Percentiles rank a stretch among this genome's conserved stretches.
These are phyloP conservation scores for Empidonax traillii DNA, from an alignment of 2,113 vertebrate genomes.

Conservation along the genomic window DNA sequence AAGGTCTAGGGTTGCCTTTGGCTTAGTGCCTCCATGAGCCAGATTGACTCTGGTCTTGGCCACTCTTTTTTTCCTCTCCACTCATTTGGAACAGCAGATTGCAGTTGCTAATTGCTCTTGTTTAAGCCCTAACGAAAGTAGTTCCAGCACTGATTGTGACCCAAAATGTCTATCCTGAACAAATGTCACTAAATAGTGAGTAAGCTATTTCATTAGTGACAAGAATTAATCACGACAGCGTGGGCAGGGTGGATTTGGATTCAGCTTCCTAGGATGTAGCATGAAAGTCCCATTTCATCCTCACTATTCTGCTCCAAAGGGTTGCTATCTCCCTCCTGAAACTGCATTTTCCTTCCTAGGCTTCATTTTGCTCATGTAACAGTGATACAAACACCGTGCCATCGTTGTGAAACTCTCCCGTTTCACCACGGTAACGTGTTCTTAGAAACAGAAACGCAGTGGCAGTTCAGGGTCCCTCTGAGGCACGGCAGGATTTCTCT, in stretches of 20 bases:
- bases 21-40: not conserved
- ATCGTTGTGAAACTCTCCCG: not conserved
- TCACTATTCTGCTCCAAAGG: not conserved
- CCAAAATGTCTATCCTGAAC: not conserved
- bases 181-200: not conserved
- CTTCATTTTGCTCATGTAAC: not conserved
- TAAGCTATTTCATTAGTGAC: not conserved
- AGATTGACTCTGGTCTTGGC: not conserved
- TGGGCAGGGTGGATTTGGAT: not conserved
- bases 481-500: not conserved
- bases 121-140: not conserved
- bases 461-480: not conserved
- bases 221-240: not conserved
- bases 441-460: not conserved
- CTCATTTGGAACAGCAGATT: not conserved
- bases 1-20: not conserved
- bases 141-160: not conserved
- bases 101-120: not conserved
- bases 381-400: not conserved
- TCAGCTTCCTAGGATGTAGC: not conserved
- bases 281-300: not conserved
- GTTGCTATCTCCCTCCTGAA: not conserved
- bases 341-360: not conserved
- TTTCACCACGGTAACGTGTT: not conserved
- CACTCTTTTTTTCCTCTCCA: not conserved